Evolutionary conservation across 2,888 invertebrate genomes (phyloP), one percentile per base, ranked within the genome.

Genomic region (Tortrix viridana): DNA sequence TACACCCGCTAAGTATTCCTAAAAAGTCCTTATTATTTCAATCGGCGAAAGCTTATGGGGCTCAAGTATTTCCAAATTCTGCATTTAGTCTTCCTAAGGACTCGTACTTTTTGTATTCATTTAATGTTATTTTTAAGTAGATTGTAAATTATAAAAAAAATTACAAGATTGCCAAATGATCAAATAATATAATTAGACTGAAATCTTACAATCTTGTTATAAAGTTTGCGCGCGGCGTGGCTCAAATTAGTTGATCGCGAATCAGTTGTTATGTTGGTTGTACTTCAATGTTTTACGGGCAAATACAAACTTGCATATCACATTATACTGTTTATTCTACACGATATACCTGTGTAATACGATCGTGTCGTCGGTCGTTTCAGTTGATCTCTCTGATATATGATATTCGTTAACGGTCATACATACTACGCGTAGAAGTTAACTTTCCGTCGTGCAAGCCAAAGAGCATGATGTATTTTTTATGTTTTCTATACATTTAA

Each of bases 391-490:
- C 89, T 80, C 78, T 86, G 71, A 84, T 88, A 85, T 80, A 82
- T 81, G 82, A 85, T 81, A 84, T 84, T 84, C 75, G 75, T 84
- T 84, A 76, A 77, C 78, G 82, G 75, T 81, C 76, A 77, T 80
- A 80, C 79, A 74, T 80, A 79, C 77, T 81, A 77, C 68, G 80
- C 75, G 77, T 86, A 78, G 81, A 79, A 16, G 77, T 82, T 82
- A 63, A 85, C 74, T 86, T 80, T 89, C 83, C 88, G 88, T 90
- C 91, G 89, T 91, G 90, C 91, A 90, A 89, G 89, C 91, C 91
- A 92, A 89, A 92, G 91, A 92, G 91, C 91, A 90, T 91, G 91
- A 91, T 89, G 90, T 89, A 85, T 89, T 90, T 86, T 69, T 85
- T 88, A 86, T 88, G 81, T 82, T 89, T 89, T 89, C 84, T 88